phyloP scores from a whole-genome alignment of 2,797 vertebrate species.

The Synanceia verrucosa region DNA sequence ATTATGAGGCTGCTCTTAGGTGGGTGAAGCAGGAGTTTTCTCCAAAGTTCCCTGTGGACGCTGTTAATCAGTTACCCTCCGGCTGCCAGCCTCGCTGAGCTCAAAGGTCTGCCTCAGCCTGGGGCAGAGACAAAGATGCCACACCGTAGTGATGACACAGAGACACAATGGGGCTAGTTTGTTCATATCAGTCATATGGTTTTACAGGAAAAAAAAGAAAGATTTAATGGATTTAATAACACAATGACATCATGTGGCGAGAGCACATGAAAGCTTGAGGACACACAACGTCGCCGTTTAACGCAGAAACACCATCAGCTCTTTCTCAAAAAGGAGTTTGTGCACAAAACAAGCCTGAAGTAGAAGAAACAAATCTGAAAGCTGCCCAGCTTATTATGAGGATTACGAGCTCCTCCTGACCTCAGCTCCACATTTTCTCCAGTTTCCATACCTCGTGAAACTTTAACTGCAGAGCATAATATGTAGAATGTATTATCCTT shows the following conservation, averaged over 20 bases:
- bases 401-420: too few relatives aligned
- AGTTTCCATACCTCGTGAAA: neutral
- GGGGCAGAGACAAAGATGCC: neutral
- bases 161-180: slow-evolving; percentile 14
- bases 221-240: neutral
- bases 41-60: slow-evolving; percentile 19
- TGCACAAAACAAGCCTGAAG: neutral
- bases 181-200: slow-evolving; percentile 2
- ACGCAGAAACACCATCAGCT: too few relatives aligned
- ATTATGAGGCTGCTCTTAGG: slow-evolving; percentile 41
- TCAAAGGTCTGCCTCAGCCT: slow-evolving; percentile 68
- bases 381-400: too few relatives aligned
- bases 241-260: neutral
- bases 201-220: slow-evolving; percentile 11
- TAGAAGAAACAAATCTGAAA: neutral
- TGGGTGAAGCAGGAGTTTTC: slow-evolving; percentile 39
- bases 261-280: neutral
- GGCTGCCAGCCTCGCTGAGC: slow-evolving; percentile 42
- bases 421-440: neutral
- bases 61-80: slow-evolving; percentile 76
- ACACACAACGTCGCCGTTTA: neutral
- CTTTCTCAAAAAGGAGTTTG: neutral
- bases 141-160: slow-evolving; percentile 10
- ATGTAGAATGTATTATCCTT: neutral
- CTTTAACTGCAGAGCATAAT: neutral